phyloP scores from a whole-genome alignment of 2,888 invertebrate species.

The Neoitamus cyanurus region DNA sequence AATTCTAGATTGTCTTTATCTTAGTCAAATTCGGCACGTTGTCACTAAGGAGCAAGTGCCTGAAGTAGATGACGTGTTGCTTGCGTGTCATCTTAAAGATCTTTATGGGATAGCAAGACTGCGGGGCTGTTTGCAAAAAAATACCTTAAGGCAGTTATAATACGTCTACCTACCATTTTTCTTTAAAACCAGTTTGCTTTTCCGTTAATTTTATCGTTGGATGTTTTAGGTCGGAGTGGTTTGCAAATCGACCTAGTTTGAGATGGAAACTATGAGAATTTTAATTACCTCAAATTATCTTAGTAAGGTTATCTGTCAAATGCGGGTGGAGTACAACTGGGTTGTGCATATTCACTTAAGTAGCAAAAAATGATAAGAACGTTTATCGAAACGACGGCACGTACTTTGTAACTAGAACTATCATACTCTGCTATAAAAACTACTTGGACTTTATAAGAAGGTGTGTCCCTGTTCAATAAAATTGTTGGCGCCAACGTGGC shows the following conservation, averaged over 20 bases:
- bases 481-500: not conserved
- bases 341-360: not conserved
- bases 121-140: not conserved
- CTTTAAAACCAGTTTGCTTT: not conserved
- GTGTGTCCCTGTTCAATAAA: not conserved
- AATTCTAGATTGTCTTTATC: not conserved
- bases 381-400: not conserved
- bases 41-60: slow-evolving; percentile 3
- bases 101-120: not conserved
- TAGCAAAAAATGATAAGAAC: not conserved
- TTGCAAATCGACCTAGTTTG: not conserved
- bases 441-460: not conserved
- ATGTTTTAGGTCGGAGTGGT: not conserved
- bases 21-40: not conserved
- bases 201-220: not conserved
- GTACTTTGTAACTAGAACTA: not conserved
- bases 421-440: not conserved
- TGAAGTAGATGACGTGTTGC: slow-evolving; percentile 29
- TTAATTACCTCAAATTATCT: not conserved
- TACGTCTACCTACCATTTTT: not conserved
- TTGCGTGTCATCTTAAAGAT: not conserved
- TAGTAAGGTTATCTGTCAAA: not conserved
- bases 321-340: not conserved
- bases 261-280: not conserved
- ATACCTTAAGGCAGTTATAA: not conserved